Conservation (phyloP, 2,113 vertebrate genomes). For the Cercocebus atys region DNA sequence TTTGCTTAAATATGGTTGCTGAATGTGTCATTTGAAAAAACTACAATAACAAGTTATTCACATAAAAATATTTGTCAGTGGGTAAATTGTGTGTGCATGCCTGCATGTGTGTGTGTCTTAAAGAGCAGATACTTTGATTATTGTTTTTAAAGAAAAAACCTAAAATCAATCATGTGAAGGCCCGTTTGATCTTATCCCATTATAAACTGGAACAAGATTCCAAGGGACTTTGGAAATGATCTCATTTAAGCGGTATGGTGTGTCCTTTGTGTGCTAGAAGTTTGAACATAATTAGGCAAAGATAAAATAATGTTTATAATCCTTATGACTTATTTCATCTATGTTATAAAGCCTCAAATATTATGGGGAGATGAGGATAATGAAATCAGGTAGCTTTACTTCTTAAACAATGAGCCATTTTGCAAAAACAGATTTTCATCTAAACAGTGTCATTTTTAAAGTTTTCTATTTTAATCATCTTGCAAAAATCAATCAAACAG, state of each 20-base stretch:
- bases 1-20: conserved; percentile 33
- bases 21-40: not conserved
- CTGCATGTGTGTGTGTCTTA: not conserved
- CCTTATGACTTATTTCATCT: not conserved
- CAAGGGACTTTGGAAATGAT: not conserved
- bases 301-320: not conserved
- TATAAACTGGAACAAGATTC: not conserved
- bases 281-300: not conserved
- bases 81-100: not conserved
- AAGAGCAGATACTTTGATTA: not conserved
- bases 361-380: not conserved
- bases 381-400: not conserved
- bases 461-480: not conserved
- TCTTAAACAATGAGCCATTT: not conserved
- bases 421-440: not conserved
- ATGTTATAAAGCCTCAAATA: not conserved
- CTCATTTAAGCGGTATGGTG: not conserved
- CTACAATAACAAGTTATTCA: not conserved
- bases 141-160: not conserved
- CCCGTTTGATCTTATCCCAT: not conserved
- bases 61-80: not conserved
- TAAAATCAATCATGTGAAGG: not conserved
- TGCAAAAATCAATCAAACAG: not conserved
- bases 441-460: not conserved
- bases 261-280: not conserved